These are phyloP conservation scores for Epizoanthus ramosus DNA, from an alignment of 92 coral and sea anemone species.

Conservation along the genomic window DNA sequence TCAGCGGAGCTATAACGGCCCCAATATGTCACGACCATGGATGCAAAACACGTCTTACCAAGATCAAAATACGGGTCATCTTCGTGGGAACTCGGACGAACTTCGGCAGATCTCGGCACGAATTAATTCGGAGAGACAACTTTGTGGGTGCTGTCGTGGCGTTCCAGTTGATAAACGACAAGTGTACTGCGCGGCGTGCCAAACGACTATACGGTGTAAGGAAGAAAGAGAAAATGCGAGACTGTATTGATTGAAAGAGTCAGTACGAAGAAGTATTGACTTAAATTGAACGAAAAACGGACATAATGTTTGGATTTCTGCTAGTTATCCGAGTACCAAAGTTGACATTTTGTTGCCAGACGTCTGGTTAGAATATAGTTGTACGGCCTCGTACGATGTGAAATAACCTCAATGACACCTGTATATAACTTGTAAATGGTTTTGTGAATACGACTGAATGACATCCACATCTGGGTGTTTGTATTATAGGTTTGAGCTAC, in stretches of 20 bases:
- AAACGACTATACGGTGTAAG: not conserved
- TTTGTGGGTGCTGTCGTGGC: constrained; percentile 63
- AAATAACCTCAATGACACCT: no score
- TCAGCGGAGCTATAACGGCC: not conserved
- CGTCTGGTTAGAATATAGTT: no score
- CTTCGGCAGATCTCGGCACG: constrained; percentile 70
- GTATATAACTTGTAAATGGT: no score
- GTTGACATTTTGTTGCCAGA: no score
- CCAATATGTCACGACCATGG: constrained; percentile 42
- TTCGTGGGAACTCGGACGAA: constrained; percentile 44
- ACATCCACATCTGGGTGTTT: no score
- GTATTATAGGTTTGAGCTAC: no score
- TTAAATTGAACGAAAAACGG: no score
- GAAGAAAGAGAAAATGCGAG: constrained; percentile 35
- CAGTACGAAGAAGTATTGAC: not conserved
- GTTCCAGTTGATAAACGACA: constrained; percentile 76
- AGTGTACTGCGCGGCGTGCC: constrained; percentile 75
- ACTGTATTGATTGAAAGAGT: constrained; percentile 30
- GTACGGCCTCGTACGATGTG: no score
- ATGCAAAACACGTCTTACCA: constrained; percentile 6
- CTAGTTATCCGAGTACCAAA: no score
- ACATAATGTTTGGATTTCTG: no score
- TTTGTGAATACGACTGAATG: no score
- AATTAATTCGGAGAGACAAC: constrained; percentile 70
- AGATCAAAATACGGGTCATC: constrained; percentile 28